Percentiles rank a stretch among this genome's conserved stretches.
Conservation (phyloP, 1,140 invertebrate species). For the Drosophila baimaii region DNA sequence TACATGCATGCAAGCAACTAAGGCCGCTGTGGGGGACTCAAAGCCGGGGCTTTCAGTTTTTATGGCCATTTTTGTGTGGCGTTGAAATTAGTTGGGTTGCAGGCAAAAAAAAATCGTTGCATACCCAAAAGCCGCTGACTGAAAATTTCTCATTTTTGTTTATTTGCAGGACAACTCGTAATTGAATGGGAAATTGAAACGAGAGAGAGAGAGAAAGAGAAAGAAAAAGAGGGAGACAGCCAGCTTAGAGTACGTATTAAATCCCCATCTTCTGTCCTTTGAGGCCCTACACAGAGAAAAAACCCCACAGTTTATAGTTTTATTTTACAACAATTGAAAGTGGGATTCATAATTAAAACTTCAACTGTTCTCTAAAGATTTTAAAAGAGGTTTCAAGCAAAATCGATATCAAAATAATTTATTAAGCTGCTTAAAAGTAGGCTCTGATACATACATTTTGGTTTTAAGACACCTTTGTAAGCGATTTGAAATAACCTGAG, state of each 20-base stretch:
- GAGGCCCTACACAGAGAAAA: neutral
- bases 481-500: neutral
- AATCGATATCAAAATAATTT: neutral
- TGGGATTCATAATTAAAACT: neutral
- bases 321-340: no score
- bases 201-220: slow-evolving; percentile 1
- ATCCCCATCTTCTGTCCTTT: neutral
- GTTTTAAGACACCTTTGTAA: neutral
- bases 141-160: slow-evolving; percentile 28
- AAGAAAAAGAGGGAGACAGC: neutral
- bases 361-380: neutral
- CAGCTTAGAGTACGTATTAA: slow-evolving; percentile 37
- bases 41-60: slow-evolving; percentile 31
- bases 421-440: neutral
- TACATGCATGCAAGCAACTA: slow-evolving; percentile 43
- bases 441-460: no score
- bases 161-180: slow-evolving; percentile 45
- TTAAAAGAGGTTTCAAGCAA: neutral
- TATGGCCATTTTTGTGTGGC: slow-evolving; percentile 38
- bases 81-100: slow-evolving; percentile 25
- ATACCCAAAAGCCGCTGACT: slow-evolving; percentile 17
- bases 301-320: no score
- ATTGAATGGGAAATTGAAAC: slow-evolving; percentile 44
- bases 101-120: slow-evolving; percentile 1
- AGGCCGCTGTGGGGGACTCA: slow-evolving; percentile 9